Evolutionary conservation across 1,140 invertebrate genomes (phyloP).

Genomic region (Drosophila parabipectinata): DNA sequence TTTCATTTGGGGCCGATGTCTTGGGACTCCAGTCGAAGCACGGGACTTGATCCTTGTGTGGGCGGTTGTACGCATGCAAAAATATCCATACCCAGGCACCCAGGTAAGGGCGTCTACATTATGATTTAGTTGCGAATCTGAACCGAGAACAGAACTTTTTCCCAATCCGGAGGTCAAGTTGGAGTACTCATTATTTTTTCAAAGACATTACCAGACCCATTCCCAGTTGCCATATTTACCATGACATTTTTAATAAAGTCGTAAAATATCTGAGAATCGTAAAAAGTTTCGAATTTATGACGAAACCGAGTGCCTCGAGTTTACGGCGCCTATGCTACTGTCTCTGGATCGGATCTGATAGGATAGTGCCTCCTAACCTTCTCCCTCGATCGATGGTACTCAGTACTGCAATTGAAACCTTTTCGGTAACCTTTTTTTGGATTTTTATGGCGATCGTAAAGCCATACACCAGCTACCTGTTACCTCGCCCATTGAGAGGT

Average conservation of each 20-base stretch:
- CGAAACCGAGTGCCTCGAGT: conserved; percentile 5
- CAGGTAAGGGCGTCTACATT: neutral
- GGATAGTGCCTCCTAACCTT: neutral
- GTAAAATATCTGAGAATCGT: conserved; percentile 49
- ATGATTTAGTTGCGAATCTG: neutral
- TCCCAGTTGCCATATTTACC: conserved; percentile 22
- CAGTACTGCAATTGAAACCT: conserved; percentile 42
- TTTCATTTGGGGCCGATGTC: conserved; percentile 7
- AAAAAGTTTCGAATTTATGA: conserved; percentile 56
- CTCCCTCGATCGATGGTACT: neutral
- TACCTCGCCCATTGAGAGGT: conserved; percentile 49
- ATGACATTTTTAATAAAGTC: conserved; percentile 64
- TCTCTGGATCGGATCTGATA: conserved; percentile 4
- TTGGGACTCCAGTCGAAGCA: conserved; percentile 17
- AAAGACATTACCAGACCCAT: neutral
- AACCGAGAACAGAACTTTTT: too few relatives aligned
- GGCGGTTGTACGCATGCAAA: conserved; percentile 18
- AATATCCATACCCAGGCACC: neutral
- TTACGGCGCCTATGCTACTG: conserved; percentile 41
- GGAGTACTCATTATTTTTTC: too few relatives aligned
- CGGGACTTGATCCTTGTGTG: conserved; percentile 34
- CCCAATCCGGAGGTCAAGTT: too few relatives aligned
- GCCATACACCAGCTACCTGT: conserved; percentile 41
- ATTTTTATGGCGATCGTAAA: conserved; percentile 61
- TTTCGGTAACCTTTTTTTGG: neutral